These are phyloP conservation scores for Pomatostomus ruficeps DNA, from an alignment of 2,113 vertebrate species.

Conservation along the genomic window DNA sequence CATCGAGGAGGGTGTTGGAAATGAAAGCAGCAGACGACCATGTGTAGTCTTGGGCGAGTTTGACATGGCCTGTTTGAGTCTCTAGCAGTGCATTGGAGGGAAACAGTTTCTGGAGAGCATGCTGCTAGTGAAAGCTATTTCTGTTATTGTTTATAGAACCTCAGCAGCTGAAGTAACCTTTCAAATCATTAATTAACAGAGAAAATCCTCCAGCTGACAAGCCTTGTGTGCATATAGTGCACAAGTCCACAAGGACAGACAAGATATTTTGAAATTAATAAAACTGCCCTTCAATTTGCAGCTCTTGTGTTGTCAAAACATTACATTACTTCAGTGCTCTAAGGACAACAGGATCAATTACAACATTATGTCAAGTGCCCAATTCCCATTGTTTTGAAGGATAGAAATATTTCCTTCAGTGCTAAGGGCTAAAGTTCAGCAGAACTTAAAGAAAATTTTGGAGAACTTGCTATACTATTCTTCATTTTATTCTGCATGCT, in stretches of 20 bases:
- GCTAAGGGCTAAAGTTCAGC: not conserved
- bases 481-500: not conserved
- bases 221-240: not conserved
- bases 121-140: not conserved
- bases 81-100: not conserved
- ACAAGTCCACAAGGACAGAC: not conserved
- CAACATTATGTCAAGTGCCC: not conserved
- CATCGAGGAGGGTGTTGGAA: not conserved
- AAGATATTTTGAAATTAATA: not conserved
- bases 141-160: not conserved
- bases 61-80: not conserved
- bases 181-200: slow-evolving; percentile 12
- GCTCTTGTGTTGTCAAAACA: not conserved
- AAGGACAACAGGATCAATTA: not conserved
- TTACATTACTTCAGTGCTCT: not conserved
- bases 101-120: not conserved
- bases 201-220: slow-evolving; percentile 16
- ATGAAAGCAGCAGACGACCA: not conserved
- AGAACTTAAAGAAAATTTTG: not conserved
- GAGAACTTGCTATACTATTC: not conserved
- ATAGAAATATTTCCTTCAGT: not conserved
- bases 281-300: not conserved
- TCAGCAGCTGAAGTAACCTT: slow-evolving; percentile 12
- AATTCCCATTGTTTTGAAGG: not conserved
- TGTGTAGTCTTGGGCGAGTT: not conserved